phyloP scores from a whole-genome alignment of 2,888 invertebrate species.

The Drosophila barbarae region DNA sequence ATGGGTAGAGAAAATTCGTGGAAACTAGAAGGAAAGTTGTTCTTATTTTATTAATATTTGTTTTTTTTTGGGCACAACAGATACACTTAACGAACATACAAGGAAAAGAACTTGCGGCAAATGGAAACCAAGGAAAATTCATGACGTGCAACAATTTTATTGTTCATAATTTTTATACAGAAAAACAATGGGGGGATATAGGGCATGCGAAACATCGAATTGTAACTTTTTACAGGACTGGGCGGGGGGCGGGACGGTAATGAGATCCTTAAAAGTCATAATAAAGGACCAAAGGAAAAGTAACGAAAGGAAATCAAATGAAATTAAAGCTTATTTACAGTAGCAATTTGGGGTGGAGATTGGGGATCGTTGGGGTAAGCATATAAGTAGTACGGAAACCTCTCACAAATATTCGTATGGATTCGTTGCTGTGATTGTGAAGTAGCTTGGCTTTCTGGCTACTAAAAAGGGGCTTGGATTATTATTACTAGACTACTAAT shows the following conservation, averaged over 20 bases:
- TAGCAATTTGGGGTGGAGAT: conserved; percentile 13
- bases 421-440: conserved; percentile 61
- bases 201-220: conserved; percentile 39
- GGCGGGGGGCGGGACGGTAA: not conserved
- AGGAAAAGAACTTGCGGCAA: conserved; percentile 49
- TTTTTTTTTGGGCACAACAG: conserved; percentile 42
- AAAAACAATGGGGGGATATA: conserved; percentile 1
- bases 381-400: conserved; percentile 68
- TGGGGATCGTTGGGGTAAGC: conserved; percentile 21
- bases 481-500: conserved; percentile 30
- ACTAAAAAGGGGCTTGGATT: conserved; percentile 39
- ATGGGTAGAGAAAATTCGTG: conserved; percentile 31
- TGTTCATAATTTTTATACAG: conserved; percentile 13
- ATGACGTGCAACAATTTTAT: conserved; percentile 58
- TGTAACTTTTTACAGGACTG: conserved; percentile 33
- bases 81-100: conserved; percentile 58
- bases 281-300: conserved; percentile 19
- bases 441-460: conserved; percentile 64
- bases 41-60: not conserved
- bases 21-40: conserved; percentile 37
- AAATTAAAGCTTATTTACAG: conserved; percentile 57
- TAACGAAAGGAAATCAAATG: conserved; percentile 20
- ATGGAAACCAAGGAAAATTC: conserved; percentile 35
- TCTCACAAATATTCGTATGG: conserved; percentile 71
- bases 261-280: conserved; percentile 9